A percentile compares a stretch with the other conserved stretches of the same genome.
phyloP scores from a whole-genome alignment of 2,797 vertebrate species.

The Alectoris magna region DNA sequence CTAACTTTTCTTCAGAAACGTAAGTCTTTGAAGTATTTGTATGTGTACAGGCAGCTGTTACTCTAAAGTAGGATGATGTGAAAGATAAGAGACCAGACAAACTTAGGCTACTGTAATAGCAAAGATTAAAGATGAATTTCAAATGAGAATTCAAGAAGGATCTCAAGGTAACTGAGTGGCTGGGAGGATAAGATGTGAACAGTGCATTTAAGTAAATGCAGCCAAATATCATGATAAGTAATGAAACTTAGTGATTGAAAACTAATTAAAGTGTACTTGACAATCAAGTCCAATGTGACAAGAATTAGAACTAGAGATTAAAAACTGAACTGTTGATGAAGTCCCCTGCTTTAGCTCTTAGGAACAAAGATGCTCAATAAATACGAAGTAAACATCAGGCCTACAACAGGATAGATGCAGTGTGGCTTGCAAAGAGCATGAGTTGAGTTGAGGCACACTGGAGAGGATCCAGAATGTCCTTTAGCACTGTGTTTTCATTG shows the following conservation, averaged over 20 bases:
- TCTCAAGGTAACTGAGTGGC: neutral
- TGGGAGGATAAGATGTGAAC: neutral
- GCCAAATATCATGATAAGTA: neutral
- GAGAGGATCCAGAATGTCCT: neutral
- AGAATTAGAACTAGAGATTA: neutral
- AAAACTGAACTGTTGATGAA: neutral
- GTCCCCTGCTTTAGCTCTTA: neutral
- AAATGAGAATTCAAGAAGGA: neutral
- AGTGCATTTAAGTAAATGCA: neutral
- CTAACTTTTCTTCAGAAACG: neutral
- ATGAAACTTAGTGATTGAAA: neutral
- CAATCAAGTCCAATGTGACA: neutral
- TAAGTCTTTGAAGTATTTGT: neutral
- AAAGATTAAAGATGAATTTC: neutral
- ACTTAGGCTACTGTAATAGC: neutral
- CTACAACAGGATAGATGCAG: too few relatives aligned
- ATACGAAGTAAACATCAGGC: neutral
- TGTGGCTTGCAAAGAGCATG: neutral
- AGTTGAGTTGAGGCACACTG: neutral
- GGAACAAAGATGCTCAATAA: neutral
- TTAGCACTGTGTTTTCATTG: neutral
- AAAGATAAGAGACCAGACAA: neutral
- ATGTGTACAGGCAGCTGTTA: neutral
- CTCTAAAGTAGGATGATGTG: neutral
- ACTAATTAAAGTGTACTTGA: neutral